Evolutionary conservation across 2,797 vertebrate genomes (phyloP), one percentile per base, ranked within the genome.

Genomic region (Chaetophractus vellerosus): DNA sequence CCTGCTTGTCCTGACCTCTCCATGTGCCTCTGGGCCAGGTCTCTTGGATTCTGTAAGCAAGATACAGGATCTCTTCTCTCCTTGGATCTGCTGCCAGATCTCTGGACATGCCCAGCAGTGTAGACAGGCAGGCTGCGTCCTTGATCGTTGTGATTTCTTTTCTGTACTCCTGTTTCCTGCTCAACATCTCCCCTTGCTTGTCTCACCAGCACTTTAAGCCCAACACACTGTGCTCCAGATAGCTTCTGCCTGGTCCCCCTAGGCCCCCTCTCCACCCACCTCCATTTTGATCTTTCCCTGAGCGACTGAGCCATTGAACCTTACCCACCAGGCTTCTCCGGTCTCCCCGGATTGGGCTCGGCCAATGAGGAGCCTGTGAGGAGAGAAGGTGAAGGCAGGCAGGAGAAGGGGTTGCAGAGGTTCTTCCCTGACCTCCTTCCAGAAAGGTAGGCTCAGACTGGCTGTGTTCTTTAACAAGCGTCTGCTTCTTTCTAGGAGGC

Each of bases 251-350:
- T 19, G 24, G n/a, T n/a, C 24, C 12, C 5, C 33, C 45, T 33
- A 45, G 81, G 24, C 24, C 26, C 1, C 1, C n/a, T 48, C 11
- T 55, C 28, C 8, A 26, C 45, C 14, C 0, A 0, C 11, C 18
- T 69, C 57, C 64, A 11, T 61, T 69, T 50, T 33, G 24, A 8
- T 38, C 4, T 24, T 19, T 78, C n/a, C 26, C 41, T 64, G 63
- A 85, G 36, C 81, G 24, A 21, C 1, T 0, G 76, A 92, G 81
- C 16, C 45, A 1, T n/a, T 41, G 68, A 48, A 61, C 45, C 33
- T 63, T 55, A 38, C 38, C 69, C 52, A 0, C 52, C 18, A 16
- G 52, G 52, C 52, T 55, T 55, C 52, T 55, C 52, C 5, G 52
- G 16, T 55, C 52, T 55, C 18, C 55, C 75, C 9, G 11, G 64